A percentile compares a stretch with the other conserved stretches of the same genome.
Conservation (phyloP, 2,888 invertebrate species). For the Tortricodes alternella region DNA sequence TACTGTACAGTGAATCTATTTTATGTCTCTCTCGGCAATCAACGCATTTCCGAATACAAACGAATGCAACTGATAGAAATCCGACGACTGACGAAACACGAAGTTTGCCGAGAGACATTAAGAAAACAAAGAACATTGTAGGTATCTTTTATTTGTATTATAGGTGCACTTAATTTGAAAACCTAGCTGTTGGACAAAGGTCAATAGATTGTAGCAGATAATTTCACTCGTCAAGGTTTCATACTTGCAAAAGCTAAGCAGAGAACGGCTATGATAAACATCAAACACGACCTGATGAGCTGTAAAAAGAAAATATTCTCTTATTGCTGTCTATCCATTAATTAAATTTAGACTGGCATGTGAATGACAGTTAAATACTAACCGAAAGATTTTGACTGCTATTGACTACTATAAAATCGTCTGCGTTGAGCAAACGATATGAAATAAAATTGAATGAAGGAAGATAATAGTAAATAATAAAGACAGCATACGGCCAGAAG, state of each 20-base stretch:
- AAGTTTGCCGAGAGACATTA: too few relatives aligned
- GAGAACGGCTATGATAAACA: conserved; percentile 11
- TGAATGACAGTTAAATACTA: conserved; percentile 15
- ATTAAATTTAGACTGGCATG: conserved; percentile 10
- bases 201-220: conserved; percentile 10
- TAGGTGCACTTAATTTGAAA: background rate
- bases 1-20: conserved; percentile 14
- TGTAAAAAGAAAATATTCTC: background rate
- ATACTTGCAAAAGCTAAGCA: background rate
- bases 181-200: background rate
- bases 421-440: conserved; percentile 8
- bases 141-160: conserved; percentile 24
- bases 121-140: too few relatives aligned
- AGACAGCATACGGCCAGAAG: background rate
- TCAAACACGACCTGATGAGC: background rate
- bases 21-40: too few relatives aligned
- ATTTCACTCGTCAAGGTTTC: conserved; percentile 15
- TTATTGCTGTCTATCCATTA: conserved; percentile 10
- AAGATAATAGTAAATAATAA: conserved; percentile 16
- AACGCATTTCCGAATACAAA: too few relatives aligned
- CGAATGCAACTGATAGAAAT: too few relatives aligned
- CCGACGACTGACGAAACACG: too few relatives aligned
- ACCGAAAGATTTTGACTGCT: background rate
- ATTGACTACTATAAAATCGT: conserved; percentile 3
- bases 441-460: conserved; percentile 6